Percentiles rank a stretch among this genome's conserved stretches.
These are phyloP conservation scores for Sarcophaga subvicina DNA, from an alignment of 2,888 invertebrate genomes.

Conservation along the genomic window DNA sequence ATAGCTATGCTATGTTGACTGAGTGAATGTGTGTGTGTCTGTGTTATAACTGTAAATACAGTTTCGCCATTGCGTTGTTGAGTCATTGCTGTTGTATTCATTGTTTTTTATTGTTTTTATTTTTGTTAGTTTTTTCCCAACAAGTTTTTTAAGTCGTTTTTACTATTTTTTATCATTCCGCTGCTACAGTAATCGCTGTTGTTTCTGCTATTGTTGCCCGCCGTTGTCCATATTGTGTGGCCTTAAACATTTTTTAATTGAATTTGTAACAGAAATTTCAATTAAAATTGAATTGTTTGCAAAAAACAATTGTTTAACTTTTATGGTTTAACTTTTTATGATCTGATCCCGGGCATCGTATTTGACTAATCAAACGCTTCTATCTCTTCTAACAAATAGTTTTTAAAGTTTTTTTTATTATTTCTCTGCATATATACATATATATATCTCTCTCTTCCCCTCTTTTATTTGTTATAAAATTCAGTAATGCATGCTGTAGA, in stretches of 20 bases:
- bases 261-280: conserved; percentile 31
- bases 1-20: too few relatives aligned
- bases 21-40: background rate
- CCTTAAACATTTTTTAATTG: conserved; percentile 28
- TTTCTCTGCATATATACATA: background rate
- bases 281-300: conserved; percentile 10
- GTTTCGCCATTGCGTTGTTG: background rate
- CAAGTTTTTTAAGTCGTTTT: background rate
- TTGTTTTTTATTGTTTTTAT: background rate
- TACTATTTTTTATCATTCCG: background rate
- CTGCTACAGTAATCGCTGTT: background rate
- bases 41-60: background rate
- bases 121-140: too few relatives aligned
- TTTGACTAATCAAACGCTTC: background rate
- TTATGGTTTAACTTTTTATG: conserved; percentile 9
- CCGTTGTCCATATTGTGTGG: conserved; percentile 2
- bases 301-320: too few relatives aligned
- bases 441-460: too few relatives aligned
- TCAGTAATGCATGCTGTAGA: too few relatives aligned
- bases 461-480: too few relatives aligned
- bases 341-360: background rate
- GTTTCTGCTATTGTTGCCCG: too few relatives aligned
- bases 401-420: background rate
- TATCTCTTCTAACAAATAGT: background rate
- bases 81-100: background rate